These are phyloP conservation scores for Melanotaenia maccullochi DNA, from an alignment of 2,797 vertebrate species.

Conservation along the genomic window DNA sequence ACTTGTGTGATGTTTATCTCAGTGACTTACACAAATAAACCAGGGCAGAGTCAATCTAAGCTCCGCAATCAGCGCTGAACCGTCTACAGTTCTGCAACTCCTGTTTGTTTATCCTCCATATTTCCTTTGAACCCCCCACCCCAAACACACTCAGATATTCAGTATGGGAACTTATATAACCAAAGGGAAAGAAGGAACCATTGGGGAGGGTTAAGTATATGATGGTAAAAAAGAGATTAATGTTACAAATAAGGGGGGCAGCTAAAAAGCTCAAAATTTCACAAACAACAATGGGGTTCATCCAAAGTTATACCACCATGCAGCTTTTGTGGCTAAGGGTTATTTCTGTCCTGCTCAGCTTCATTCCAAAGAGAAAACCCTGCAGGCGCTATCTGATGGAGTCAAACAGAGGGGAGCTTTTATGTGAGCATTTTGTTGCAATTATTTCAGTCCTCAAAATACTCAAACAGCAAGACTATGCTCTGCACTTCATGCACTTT, in stretches of 20 bases:
- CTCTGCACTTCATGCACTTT: conserved; percentile 67
- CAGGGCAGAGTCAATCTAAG: conserved; percentile 76
- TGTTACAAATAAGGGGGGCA: conserved; percentile 4
- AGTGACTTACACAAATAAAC: conserved; percentile 84
- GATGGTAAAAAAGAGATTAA: conserved; percentile 16
- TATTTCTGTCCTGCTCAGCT: conserved; percentile 45
- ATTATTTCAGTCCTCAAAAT: conserved; percentile 80
- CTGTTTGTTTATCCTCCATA: conserved; percentile 82
- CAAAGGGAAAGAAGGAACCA: conserved; percentile 41
- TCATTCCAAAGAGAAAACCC: conserved; percentile 56
- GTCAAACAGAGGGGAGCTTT: conserved; percentile 78
- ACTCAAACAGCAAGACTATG: conserved; percentile 65
- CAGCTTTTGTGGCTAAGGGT: conserved; percentile 37
- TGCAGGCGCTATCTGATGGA: conserved; percentile 65
- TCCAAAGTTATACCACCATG: conserved; percentile 39
- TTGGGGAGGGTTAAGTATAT: conserved; percentile 8
- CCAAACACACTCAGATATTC: conserved; percentile 56
- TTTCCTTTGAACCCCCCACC: conserved; percentile 82
- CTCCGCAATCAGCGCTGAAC: conserved; percentile 74
- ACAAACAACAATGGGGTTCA: conserved; percentile 44
- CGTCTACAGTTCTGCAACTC: conserved; percentile 73
- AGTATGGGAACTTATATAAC: conserved; percentile 72
- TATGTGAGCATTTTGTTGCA: conserved; percentile 72
- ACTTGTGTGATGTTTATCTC: conserved; percentile 87
- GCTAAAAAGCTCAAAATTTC: conserved; percentile 4